These are phyloP conservation scores for Antechinus flavipes DNA, from an alignment of 2,113 vertebrate species.

Conservation along the genomic window DNA sequence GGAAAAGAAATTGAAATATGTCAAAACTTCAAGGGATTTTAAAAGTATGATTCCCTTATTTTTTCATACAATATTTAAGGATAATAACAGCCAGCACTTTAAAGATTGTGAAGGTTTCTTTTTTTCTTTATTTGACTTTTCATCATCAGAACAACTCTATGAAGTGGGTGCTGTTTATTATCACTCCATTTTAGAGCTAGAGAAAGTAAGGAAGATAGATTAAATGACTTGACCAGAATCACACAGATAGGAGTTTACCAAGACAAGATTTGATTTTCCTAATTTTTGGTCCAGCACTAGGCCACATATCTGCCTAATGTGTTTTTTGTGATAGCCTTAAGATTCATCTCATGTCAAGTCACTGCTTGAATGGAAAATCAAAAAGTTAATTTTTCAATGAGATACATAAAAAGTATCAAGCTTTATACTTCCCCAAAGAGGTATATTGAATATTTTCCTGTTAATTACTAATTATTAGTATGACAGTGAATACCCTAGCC, in stretches of 20 bases:
- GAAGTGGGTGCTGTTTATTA: too few relatives aligned
- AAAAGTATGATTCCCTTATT: not conserved
- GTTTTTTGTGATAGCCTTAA: not conserved
- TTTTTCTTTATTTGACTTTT: not conserved
- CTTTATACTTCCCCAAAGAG: not conserved
- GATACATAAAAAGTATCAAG: not conserved
- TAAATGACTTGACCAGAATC: too few relatives aligned
- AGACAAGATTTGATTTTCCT: not conserved
- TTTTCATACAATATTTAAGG: not conserved
- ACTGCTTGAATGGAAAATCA: not conserved
- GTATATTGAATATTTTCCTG: not conserved
- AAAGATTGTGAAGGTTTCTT: not conserved
- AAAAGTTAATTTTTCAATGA: not conserved
- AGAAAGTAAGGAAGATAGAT: too few relatives aligned
- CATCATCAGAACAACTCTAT: not conserved
- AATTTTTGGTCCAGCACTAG: not conserved
- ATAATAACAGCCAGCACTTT: not conserved
- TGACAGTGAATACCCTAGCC: not conserved
- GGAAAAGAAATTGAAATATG: not conserved
- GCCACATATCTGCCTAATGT: not conserved
- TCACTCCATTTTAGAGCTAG: too few relatives aligned
- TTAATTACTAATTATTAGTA: not conserved
- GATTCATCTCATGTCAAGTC: not conserved
- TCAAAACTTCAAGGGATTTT: not conserved
- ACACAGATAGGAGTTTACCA: not conserved